Evolutionary conservation across 2,797 vertebrate genomes (phyloP), one percentile per base, ranked within the genome.

Genomic region (Malacoraja senta): DNA sequence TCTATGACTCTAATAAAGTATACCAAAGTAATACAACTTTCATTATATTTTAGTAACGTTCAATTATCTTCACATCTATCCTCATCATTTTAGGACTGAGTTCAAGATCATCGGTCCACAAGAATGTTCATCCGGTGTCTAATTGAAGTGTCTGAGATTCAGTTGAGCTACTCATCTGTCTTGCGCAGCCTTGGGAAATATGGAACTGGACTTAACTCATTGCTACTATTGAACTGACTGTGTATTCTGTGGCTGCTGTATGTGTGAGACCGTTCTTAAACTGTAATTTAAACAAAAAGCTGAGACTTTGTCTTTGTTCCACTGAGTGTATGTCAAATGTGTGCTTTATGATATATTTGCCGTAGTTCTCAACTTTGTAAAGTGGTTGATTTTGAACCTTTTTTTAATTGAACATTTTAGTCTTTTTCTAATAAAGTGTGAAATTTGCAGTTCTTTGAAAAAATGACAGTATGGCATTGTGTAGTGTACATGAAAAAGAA

Each of bases 391-490:
- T 21, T 32, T 90, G 63, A 71, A n/a, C 80, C 7, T 19, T 71
- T 63, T 65, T 90, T 71, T 71, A 90, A 71, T 38, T 90, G 86
- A 71, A 26, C 17, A 71, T 71, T 84, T 91, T 29, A 74, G 10
- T 38, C 44, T 44, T 35, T 91, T 92, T 74, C 8, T 76, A 92
- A 92, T 92, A 91, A 72, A 92, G 90, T 88, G 61, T 88, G 63
- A 88, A 68, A 88, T 88, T 88, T 88, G 24, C 17, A 68, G 26
- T 65, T 35, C 3, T 26, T 53, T 32, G 29, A 71, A 91, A 74
- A 72, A 53, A 53, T 29, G 74, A 10, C 26, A 29, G 24, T 74
- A 68, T 3, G 58, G n/a, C 84, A 88, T 65, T n/a, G 84, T 12
- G 8, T 44, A 38, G 19, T 65, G 44, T 15, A 53, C 29, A 35